phyloP scores from a whole-genome alignment of 92 coral and sea anemone genomes.

The Porites evermanni region DNA sequence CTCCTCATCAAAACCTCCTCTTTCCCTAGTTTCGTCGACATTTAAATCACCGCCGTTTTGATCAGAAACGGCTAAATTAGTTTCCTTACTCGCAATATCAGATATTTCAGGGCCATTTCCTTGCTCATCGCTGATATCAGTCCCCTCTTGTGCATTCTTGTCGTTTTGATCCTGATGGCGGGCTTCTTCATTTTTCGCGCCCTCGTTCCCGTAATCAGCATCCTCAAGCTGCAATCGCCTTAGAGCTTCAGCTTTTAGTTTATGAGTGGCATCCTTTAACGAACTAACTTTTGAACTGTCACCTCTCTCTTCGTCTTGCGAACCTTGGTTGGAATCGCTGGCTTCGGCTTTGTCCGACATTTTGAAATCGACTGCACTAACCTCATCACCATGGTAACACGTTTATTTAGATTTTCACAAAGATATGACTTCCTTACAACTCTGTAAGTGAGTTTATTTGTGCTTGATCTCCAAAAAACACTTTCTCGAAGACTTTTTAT shows the following conservation, averaged over 20 bases:
- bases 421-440: conserved; percentile 14
- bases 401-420: conserved; percentile 32
- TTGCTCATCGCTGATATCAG: conserved; percentile 1
- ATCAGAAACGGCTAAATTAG: neutral
- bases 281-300: conserved; percentile 51
- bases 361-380: conserved; percentile 71
- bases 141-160: conserved; percentile 23
- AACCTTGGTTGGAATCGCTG: conserved; percentile 54
- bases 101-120: conserved; percentile 29
- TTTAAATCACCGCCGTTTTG: neutral
- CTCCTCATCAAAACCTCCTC: conserved; percentile 1
- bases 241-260: conserved; percentile 94
- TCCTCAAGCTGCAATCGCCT: conserved; percentile 83
- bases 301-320: conserved; percentile 44
- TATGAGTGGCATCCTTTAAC: conserved; percentile 77
- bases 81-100: conserved; percentile 24
- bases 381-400: conserved; percentile 76
- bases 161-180: conserved; percentile 29
- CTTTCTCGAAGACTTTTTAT: no score
- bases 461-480: no score
- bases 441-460: conserved; percentile 11
- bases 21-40: conserved; percentile 7
- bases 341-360: conserved; percentile 85
- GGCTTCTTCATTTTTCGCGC: conserved; percentile 31
- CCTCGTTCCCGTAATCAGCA: conserved; percentile 69